Percentiles rank a stretch among this genome's conserved stretches.
Conservation (phyloP, 2,888 invertebrate species). For the Eristalis intricaria region DNA sequence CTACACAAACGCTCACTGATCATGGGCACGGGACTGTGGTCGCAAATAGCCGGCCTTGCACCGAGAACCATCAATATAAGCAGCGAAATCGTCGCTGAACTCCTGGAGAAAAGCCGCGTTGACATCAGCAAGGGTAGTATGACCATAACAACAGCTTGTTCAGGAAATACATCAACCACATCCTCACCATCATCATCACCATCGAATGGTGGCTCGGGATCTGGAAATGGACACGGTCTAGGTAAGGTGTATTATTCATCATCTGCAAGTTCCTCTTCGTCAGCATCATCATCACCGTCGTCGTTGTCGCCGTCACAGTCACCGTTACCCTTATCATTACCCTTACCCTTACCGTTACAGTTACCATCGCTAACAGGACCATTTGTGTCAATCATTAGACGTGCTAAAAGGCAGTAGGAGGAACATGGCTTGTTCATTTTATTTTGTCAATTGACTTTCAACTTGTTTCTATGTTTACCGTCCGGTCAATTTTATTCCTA, state of each 20-base stretch:
- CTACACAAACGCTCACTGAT: conserved; percentile 61
- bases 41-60: background rate
- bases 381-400: conserved; percentile 36
- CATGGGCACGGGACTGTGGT: conserved; percentile 41
- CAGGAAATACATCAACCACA: conserved; percentile 14
- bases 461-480: too few relatives aligned
- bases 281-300: conserved; percentile 4
- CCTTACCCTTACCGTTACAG: too few relatives aligned
- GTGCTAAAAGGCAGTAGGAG: conserved; percentile 31
- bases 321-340: too few relatives aligned
- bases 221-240: conserved; percentile 23
- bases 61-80: conserved; percentile 42
- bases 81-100: conserved; percentile 54
- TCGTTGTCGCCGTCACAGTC: background rate
- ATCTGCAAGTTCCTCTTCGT: conserved; percentile 3
- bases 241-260: conserved; percentile 43
- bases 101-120: conserved; percentile 40
- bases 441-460: too few relatives aligned
- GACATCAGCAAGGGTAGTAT: conserved; percentile 30
- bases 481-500: too few relatives aligned
- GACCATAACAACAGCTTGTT: conserved; percentile 2
- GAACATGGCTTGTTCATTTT: too few relatives aligned
- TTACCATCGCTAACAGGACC: conserved; percentile 1
- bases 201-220: conserved; percentile 14
- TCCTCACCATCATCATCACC: conserved; percentile 11